These are phyloP conservation scores for Telenomus remus DNA, from an alignment of 1,140 invertebrate genomes.

Conservation along the genomic window DNA sequence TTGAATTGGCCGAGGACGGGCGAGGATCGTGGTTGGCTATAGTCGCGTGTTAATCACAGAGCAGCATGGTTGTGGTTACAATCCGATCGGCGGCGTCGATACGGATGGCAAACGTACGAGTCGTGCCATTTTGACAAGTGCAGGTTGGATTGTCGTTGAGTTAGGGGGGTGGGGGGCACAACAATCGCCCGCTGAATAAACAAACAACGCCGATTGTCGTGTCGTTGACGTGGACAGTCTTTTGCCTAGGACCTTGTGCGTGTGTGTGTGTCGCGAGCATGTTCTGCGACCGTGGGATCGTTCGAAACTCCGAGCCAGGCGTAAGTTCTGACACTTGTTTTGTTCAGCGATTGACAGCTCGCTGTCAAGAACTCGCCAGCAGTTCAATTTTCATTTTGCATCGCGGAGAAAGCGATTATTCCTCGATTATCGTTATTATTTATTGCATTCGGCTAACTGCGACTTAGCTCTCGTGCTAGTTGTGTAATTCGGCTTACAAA, in stretches of 20 bases:
- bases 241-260: too few species aligned
- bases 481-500: conserved; percentile 28
- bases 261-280: conserved; percentile 1
- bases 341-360: neutral
- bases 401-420: conserved; percentile 12
- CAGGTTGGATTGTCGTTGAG: neutral
- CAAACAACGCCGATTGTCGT: neutral
- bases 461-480: conserved; percentile 23
- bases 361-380: neutral
- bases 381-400: neutral
- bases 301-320: conserved; percentile 21
- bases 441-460: conserved; percentile 16
- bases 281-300: conserved; percentile 22
- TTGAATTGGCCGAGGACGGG: conserved; percentile 16
- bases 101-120: conserved; percentile 70
- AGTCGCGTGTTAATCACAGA: conserved; percentile 72
- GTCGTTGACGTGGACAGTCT: neutral
- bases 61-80: conserved; percentile 74
- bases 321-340: conserved; percentile 11
- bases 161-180: neutral
- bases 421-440: too few species aligned
- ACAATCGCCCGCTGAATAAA: too few species aligned
- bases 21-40: neutral
- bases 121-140: conserved; percentile 8
- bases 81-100: conserved; percentile 70